Conservation (phyloP, 1,140 invertebrate species). For the Zophobas morio region DNA sequence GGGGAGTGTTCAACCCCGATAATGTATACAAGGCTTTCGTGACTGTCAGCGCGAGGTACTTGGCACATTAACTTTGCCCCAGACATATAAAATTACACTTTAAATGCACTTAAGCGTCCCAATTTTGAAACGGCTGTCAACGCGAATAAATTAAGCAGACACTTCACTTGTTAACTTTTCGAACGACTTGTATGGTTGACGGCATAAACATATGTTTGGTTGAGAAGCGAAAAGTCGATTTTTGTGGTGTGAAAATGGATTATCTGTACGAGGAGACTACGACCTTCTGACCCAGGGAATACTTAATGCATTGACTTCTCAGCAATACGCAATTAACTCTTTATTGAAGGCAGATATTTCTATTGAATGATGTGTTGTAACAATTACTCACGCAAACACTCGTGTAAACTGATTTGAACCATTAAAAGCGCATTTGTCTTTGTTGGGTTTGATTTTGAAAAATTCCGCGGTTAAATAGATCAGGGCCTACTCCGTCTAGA, state of each 20-base stretch:
- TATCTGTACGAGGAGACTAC: constrained; percentile 35
- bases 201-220: constrained; percentile 1
- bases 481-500: constrained; percentile 22
- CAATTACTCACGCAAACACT: constrained; percentile 2
- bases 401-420: not conserved
- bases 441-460: not conserved
- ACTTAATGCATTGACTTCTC: constrained; percentile 45
- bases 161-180: constrained; percentile 5
- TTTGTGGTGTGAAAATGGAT: constrained; percentile 14
- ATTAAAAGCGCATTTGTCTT: not conserved
- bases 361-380: constrained; percentile 33
- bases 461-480: constrained; percentile 29
- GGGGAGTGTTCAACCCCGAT: not conserved
- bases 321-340: constrained; percentile 42
- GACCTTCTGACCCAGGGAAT: constrained; percentile 40
- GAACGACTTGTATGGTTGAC: constrained; percentile 6
- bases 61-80: not conserved
- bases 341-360: constrained; percentile 40
- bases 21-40: not conserved
- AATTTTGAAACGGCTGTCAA: constrained; percentile 7
- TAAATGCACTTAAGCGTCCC: constrained; percentile 3
- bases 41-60: not conserved
- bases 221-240: not conserved
- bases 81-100: constrained; percentile 12
- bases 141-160: constrained; percentile 8